phyloP scores from a whole-genome alignment of 2,113 vertebrate species.

The Acanthochromis polyacanthus region DNA sequence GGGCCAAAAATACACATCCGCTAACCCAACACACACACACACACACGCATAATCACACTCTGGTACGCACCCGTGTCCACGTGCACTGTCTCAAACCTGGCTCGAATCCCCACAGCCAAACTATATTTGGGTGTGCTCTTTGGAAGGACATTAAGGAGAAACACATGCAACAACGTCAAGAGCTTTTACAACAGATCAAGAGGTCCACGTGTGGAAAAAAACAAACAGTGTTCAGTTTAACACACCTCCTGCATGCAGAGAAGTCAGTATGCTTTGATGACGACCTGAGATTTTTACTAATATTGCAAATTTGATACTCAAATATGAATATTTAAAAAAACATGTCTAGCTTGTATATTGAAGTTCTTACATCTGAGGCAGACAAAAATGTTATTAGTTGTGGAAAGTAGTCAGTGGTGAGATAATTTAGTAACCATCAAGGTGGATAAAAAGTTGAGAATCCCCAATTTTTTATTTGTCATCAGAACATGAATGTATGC shows the following conservation, averaged over 20 bases:
- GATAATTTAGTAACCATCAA: too few species aligned
- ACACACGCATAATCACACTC: slow-evolving; percentile 14
- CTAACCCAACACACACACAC: slow-evolving; percentile 40
- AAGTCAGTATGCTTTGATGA: neutral
- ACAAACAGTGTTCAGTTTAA: neutral
- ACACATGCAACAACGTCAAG: slow-evolving; percentile 31
- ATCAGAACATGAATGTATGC: too few species aligned
- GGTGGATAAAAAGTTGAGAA: too few species aligned
- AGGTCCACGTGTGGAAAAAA: neutral
- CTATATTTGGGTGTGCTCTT: slow-evolving; percentile 47
- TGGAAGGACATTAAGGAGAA: slow-evolving; percentile 46
- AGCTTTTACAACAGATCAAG: slow-evolving; percentile 1
- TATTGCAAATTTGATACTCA: too few species aligned
- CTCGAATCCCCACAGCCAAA: slow-evolving; percentile 37
- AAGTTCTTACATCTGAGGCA: too few species aligned
- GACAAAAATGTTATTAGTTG: too few species aligned
- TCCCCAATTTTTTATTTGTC: too few species aligned
- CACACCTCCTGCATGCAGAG: neutral
- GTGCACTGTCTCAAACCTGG: slow-evolving; percentile 44
- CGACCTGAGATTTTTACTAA: too few species aligned
- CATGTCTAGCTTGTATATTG: too few species aligned
- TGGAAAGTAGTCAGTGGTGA: too few species aligned
- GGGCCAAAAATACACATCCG: slow-evolving; percentile 63
- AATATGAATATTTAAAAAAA: too few species aligned
- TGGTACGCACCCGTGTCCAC: slow-evolving; percentile 18